These are phyloP conservation scores for Amazona guildingii DNA, from an alignment of 2,113 vertebrate genomes.

Conservation along the genomic window DNA sequence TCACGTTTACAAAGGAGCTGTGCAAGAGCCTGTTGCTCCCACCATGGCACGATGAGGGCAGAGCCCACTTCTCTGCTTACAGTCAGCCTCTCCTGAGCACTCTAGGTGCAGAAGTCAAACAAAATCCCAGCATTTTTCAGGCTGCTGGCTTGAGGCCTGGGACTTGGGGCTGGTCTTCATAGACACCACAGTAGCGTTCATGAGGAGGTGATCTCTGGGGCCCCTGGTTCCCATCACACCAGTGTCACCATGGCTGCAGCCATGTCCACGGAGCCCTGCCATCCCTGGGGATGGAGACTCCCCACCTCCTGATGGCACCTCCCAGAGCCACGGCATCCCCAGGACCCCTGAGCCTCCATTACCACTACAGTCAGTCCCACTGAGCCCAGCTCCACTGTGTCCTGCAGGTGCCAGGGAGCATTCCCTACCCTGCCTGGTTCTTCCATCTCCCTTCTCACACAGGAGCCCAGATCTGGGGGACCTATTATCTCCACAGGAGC, in stretches of 20 bases:
- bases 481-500: fast-evolving
- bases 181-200: fast-evolving
- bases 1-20: neutral
- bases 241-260: neutral
- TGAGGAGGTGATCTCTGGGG: neutral
- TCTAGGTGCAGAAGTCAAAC: neutral
- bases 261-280: fast-evolving
- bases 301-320: neutral
- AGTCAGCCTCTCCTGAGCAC: neutral
- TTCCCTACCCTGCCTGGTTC: fast-evolving
- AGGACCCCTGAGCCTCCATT: neutral
- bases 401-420: neutral
- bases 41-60: fast-evolving
- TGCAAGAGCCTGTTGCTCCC: neutral
- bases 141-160: neutral
- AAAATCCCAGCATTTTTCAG: neutral
- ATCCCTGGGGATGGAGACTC: neutral
- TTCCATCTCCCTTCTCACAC: neutral
- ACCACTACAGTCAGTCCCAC: neutral
- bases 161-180: neutral
- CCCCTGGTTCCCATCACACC: fast-evolving
- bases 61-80: neutral
- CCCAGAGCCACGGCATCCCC: neutral
- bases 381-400: fast-evolving
- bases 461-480: neutral